Percentiles rank a stretch among this genome's conserved stretches.
phyloP scores from a whole-genome alignment of 2,113 vertebrate genomes.

The Amphiprion ocellaris region DNA sequence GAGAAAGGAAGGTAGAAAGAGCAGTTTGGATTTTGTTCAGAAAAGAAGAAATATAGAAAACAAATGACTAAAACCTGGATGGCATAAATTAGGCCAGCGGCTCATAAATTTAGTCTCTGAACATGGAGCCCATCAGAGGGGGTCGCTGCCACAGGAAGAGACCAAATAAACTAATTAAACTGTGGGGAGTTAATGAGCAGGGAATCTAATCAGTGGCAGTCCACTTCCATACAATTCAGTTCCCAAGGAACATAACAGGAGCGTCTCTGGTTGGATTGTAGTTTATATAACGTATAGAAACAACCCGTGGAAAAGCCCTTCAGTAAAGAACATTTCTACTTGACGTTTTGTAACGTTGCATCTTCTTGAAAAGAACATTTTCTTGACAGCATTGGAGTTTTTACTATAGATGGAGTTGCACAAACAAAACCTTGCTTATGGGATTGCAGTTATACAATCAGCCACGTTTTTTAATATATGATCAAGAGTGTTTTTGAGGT shows the following conservation, averaged over 20 bases:
- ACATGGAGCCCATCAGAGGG: slow-evolving; percentile 17
- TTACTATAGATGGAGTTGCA: slow-evolving; percentile 27
- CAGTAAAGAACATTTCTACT: slow-evolving; percentile 17
- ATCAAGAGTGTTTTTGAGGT: slow-evolving; percentile 23
- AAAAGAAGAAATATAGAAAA: slow-evolving; percentile 28
- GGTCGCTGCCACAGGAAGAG: slow-evolving; percentile 53
- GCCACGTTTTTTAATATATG: slow-evolving; percentile 11
- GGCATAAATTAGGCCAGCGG: slow-evolving; percentile 26
- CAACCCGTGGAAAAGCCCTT: slow-evolving; percentile 44
- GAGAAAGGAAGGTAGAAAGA: slow-evolving; percentile 24
- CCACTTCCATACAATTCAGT: slow-evolving; percentile 47
- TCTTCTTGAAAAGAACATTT: slow-evolving; percentile 12
- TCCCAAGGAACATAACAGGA: slow-evolving; percentile 33
- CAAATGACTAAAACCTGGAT: slow-evolving; percentile 26
- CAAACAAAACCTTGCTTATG: slow-evolving; percentile 36
- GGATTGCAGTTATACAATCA: slow-evolving; percentile 48
- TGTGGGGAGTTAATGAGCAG: slow-evolving; percentile 52
- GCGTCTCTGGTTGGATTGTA: slow-evolving; percentile 31
- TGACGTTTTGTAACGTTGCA: slow-evolving; percentile 10
- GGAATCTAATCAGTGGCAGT: slow-evolving; percentile 50
- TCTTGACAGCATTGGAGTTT: slow-evolving; percentile 12
- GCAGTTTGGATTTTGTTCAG: slow-evolving; percentile 14
- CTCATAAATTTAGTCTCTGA: slow-evolving; percentile 21
- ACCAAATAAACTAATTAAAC: slow-evolving; percentile 53
- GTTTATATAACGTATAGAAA: slow-evolving; percentile 25